Conservation (phyloP, 2,113 vertebrate species). For the Hyperoodon ampullatus region DNA sequence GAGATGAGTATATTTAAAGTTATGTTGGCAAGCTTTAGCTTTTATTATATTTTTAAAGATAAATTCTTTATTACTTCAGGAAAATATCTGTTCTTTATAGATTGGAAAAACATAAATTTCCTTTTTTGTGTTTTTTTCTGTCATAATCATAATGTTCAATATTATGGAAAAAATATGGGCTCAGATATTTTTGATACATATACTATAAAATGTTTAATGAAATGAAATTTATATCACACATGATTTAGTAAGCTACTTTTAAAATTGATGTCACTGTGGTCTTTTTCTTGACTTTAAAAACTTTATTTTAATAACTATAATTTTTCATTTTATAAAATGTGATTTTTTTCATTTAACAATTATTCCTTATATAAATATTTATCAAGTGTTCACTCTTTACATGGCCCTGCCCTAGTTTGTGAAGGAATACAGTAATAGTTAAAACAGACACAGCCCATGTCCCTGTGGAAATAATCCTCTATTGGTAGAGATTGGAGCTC, state of each 20-base stretch:
- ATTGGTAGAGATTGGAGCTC: not conserved
- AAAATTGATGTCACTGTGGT: not conserved
- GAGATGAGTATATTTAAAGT: not conserved
- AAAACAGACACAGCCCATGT: not conserved
- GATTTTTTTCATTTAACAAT: constrained; percentile 43
- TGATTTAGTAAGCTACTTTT: not conserved
- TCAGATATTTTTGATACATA: not conserved
- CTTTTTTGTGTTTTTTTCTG: not conserved
- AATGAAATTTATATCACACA: not conserved
- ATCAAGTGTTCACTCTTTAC: not conserved
- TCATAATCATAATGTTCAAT: not conserved
- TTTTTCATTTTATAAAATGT: constrained; percentile 1
- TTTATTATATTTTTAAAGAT: not conserved
- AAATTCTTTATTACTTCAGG: not conserved
- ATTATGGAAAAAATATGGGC: not conserved
- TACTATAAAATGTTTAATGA: not conserved
- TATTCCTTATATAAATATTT: constrained; percentile 34
- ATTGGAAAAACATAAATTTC: not conserved
- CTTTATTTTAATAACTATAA: constrained; percentile 25
- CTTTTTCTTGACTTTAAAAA: constrained; percentile 1
- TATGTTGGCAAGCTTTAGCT: not conserved
- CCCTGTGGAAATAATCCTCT: not conserved
- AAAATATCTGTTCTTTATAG: not conserved
- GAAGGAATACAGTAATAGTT: not conserved
- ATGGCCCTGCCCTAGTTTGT: not conserved